Conservation (phyloP, 2,797 vertebrate species). For the Cryptoprocta ferox region DNA sequence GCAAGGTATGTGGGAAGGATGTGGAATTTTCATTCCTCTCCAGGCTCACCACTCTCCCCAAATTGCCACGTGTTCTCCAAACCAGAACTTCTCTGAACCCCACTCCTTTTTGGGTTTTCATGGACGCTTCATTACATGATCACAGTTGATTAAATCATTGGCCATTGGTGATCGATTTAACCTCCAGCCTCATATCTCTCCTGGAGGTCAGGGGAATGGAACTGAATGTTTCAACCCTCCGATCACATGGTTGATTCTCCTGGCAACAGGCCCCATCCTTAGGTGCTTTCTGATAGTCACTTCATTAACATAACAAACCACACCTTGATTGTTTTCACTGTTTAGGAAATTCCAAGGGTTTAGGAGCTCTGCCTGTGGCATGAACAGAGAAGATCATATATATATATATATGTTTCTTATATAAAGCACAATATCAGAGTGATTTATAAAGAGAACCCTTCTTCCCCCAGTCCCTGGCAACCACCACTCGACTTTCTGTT, state of each 20-base stretch:
- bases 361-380: not conserved
- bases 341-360: not conserved
- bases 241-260: not conserved
- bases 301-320: not conserved
- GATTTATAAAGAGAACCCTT: not conserved
- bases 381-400: not conserved
- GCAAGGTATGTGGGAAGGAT: not conserved
- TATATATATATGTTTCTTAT: not conserved
- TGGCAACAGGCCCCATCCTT: not conserved
- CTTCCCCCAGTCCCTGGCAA: not conserved
- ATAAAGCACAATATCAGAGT: not conserved
- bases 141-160: not conserved
- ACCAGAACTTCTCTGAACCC: not conserved
- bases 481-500: not conserved
- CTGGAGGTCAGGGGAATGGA: too few species aligned
- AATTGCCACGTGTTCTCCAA: not conserved
- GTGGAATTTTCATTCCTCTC: too few species aligned
- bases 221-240: not conserved
- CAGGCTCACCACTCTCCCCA: not conserved
- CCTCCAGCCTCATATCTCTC: not conserved
- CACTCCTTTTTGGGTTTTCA: not conserved
- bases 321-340: not conserved
- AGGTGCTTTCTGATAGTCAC: too few species aligned
- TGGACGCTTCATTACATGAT: not conserved
- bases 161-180: not conserved